Percentiles rank a stretch among this genome's conserved stretches.
phyloP scores from a whole-genome alignment of 1,140 invertebrate genomes.

The Marisa cornuarietis region DNA sequence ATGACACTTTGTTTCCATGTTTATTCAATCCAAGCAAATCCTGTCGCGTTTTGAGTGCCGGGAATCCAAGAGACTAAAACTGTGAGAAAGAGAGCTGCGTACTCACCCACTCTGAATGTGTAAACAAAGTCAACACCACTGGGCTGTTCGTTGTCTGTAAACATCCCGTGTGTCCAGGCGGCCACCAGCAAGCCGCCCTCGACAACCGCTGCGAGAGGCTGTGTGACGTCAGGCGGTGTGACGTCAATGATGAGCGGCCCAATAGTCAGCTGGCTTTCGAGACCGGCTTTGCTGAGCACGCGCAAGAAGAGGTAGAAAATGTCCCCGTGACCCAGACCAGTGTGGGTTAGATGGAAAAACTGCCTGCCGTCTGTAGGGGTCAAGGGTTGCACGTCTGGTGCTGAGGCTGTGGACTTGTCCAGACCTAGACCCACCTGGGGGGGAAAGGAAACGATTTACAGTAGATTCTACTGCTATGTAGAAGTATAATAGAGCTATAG shows the following conservation, averaged over 20 bases:
- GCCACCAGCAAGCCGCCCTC: slow-evolving; percentile 20
- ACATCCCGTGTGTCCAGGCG: slow-evolving; percentile 29
- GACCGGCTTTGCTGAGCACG: slow-evolving; percentile 37
- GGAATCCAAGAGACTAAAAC: too few species aligned
- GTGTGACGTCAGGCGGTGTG: slow-evolving; percentile 32
- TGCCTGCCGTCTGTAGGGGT: slow-evolving; percentile 18
- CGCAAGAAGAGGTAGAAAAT: slow-evolving; percentile 36
- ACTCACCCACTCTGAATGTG: slow-evolving; percentile 36
- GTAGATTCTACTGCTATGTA: too few species aligned
- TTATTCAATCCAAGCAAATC: too few species aligned
- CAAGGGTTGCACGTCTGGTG: slow-evolving; percentile 28
- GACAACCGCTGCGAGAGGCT: slow-evolving; percentile 9
- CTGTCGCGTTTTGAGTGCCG: too few species aligned
- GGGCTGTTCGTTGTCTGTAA: slow-evolving; percentile 36
- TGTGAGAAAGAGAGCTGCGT: too few species aligned
- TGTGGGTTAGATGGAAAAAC: slow-evolving; percentile 27
- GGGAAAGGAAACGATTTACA: background rate
- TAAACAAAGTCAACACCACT: slow-evolving; percentile 17
- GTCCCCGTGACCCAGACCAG: slow-evolving; percentile 31
- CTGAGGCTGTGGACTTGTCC: slow-evolving; percentile 11
- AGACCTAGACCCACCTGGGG: slow-evolving; percentile 30
- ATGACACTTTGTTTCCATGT: too few species aligned
- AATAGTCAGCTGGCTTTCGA: slow-evolving; percentile 20
- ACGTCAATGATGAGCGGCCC: slow-evolving; percentile 45
- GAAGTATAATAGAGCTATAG: too few species aligned